Base-by-base conservation (phyloP, 2,113 vertebrate species). In the Charina bottae region DNA sequence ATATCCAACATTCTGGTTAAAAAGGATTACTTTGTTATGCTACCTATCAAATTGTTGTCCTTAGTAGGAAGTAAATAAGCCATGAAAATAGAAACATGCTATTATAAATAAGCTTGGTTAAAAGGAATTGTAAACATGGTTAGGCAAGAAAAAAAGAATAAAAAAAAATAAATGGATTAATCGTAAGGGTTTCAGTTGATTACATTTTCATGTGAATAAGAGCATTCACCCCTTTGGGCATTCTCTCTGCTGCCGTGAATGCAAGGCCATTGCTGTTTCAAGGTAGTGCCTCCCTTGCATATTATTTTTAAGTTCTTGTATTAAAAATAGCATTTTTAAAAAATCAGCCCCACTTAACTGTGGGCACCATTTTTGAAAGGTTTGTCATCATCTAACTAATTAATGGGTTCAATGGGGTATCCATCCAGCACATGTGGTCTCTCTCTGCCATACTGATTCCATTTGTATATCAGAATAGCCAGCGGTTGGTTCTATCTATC, bases 41-140 rank as follows among this genome's bases (percentile, higher is more conserved):
- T 92, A 56, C 92, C 93, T 94, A 95, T 95, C 60, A 2, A 87
- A 85, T 89, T 78, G 64, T 88, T 87, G 11, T 88, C 59, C 89
- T 93, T 64, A 86, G 92, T 37, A 90, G 68, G 92, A 68, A 24
- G 4, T 89, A 9, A 53, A 8, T 94, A 95, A 92, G 91, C 90
- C 93, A 3, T 78, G 95, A 90, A 94, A 96, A 95, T 92, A 96
- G 93, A 96, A 96, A 94, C 94, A 94, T 90, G 1, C 83, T 0
- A 0, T 60, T 26, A 4, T 28, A 83, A 6, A 3, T 26, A 72
- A 6, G 56, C 15, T 84, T 42, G 87, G n/a, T 72, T 95, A 88
- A 93, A 96, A 95, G 92, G 37, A 89, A 86, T 6, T 3, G 0
- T 88, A 91, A 93, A 54, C 23, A 21, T 28, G 0, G 6, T 26